Conservation (phyloP, 1,140 invertebrate genomes). For the Lepidostoma basale region DNA sequence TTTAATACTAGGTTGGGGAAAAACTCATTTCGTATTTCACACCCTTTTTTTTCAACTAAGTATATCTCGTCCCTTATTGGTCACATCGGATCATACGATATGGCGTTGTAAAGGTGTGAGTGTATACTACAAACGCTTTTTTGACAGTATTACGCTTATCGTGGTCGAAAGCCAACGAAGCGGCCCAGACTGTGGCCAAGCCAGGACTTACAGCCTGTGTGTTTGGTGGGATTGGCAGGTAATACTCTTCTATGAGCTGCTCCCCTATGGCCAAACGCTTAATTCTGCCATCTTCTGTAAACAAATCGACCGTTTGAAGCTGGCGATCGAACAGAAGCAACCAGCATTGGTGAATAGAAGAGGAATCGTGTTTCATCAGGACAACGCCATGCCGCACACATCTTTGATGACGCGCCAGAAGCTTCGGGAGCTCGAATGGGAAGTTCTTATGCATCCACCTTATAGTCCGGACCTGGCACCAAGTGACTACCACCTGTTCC, state of each 20-base stretch:
- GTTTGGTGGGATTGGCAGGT: conserved; percentile 4
- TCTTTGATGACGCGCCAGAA: conserved; percentile 4
- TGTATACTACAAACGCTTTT: conserved; percentile 8
- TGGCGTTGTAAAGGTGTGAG: not conserved
- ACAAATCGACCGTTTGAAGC: conserved; percentile 8
- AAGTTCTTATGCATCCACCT: conserved; percentile 10
- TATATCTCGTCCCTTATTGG: conserved; percentile 1
- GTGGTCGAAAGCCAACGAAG: not conserved
- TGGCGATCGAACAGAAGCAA: not conserved
- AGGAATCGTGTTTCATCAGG: conserved; percentile 13
- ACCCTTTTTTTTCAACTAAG: too few relatives aligned
- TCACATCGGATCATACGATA: conserved; percentile 1
- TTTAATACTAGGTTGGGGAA: too few relatives aligned
- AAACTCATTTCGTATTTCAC: too few relatives aligned
- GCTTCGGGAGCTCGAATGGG: not conserved
- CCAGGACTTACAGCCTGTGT: not conserved
- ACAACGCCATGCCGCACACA: conserved; percentile 9
- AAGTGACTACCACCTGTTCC: conserved; percentile 1
- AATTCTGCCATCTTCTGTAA: conserved; percentile 6
- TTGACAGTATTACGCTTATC: too few relatives aligned
- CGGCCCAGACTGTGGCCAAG: not conserved
- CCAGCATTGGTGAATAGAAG: conserved; percentile 6
- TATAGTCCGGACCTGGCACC: not conserved
- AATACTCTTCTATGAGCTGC: conserved; percentile 9
- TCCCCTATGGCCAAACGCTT: conserved; percentile 3